Evolutionary conservation across 2,113 vertebrate genomes (phyloP).

Genomic region (Forbesichthys papilliferus): DNA sequence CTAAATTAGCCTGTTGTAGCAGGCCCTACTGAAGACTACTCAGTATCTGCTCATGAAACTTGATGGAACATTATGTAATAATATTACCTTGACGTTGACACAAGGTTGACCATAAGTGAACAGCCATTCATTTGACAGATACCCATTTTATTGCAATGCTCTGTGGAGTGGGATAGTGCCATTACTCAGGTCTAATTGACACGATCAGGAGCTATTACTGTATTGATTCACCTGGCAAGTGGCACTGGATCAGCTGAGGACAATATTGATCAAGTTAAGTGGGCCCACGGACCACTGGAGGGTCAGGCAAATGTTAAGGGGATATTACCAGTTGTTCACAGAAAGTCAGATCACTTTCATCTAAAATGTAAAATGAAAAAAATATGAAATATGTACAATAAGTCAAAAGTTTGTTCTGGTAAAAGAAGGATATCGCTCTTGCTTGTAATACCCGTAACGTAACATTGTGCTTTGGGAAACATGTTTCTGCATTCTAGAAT

Average conservation of each 20-base stretch:
- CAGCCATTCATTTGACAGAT: slow-evolving; percentile 54
- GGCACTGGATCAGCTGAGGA: slow-evolving; percentile 70
- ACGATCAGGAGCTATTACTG: slow-evolving; percentile 71
- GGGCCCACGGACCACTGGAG: slow-evolving; percentile 51
- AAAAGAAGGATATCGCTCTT: slow-evolving; percentile 40
- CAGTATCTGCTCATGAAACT: slow-evolving; percentile 17
- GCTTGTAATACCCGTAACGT: slow-evolving; percentile 82
- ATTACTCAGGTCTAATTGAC: slow-evolving; percentile 73
- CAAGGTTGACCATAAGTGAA: slow-evolving; percentile 48
- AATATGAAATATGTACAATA: slow-evolving; percentile 2
- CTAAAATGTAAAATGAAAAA: slow-evolving; percentile 23
- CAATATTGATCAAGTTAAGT: slow-evolving; percentile 65
- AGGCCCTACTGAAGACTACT: neutral
- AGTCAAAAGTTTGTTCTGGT: neutral
- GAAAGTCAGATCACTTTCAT: slow-evolving; percentile 39
- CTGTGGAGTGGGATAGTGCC: slow-evolving; percentile 38
- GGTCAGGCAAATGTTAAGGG: slow-evolving; percentile 71
- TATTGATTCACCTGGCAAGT: slow-evolving; percentile 76
- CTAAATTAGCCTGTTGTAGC: slow-evolving; percentile 11
- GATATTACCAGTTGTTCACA: slow-evolving; percentile 57
- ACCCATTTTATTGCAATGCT: slow-evolving; percentile 59
- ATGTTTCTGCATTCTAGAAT: slow-evolving; percentile 18
- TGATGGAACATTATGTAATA: slow-evolving; percentile 43
- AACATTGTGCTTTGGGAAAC: slow-evolving; percentile 81
- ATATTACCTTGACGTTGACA: slow-evolving; percentile 52